phyloP scores from a whole-genome alignment of 2,113 vertebrate genomes.

The Oenanthe melanoleuca region DNA sequence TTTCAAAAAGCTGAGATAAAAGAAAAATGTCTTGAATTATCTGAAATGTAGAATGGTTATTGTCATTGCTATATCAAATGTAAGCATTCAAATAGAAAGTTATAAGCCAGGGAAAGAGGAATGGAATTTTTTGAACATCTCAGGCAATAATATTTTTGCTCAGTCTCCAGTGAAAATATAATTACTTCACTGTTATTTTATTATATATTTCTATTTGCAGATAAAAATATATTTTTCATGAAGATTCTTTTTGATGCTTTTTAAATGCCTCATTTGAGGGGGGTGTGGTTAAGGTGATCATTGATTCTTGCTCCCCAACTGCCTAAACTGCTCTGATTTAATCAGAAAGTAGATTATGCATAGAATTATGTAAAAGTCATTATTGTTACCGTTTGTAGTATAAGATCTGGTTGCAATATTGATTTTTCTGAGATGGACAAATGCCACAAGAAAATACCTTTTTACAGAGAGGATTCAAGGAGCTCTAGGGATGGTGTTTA shows the following conservation, averaged over 20 bases:
- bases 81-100: neutral
- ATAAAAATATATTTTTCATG: neutral
- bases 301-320: neutral
- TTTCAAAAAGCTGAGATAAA: neutral
- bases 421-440: neutral
- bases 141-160: neutral
- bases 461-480: neutral
- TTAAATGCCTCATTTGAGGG: neutral
- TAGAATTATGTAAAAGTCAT: neutral
- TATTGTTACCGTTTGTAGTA: neutral
- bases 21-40: neutral
- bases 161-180: neutral
- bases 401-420: neutral
- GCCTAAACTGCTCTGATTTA: neutral
- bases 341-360: neutral
- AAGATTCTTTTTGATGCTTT: neutral
- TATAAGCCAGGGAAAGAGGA: neutral
- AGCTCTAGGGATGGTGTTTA: neutral
- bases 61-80: neutral
- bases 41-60: neutral
- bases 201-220: neutral
- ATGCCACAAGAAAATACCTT: neutral
- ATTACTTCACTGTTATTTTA: neutral
- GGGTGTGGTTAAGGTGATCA: neutral
- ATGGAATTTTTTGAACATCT: neutral